phyloP scores from a whole-genome alignment of 2,113 vertebrate genomes.

The Sprattus sprattus region DNA sequence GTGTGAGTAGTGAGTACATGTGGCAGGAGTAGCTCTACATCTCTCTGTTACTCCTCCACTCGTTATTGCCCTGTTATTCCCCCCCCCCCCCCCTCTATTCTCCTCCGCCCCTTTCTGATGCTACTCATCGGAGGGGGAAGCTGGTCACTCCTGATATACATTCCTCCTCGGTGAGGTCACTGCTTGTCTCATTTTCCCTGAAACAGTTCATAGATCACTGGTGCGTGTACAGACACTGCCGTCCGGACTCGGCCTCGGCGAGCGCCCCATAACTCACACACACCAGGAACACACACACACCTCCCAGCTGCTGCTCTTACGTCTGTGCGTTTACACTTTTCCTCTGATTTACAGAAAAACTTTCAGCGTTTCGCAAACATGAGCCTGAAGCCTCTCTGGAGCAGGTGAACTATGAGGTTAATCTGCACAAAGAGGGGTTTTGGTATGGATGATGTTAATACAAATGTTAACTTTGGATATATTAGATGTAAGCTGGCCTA shows the following conservation, averaged over 20 bases:
- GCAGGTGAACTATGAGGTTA: background rate
- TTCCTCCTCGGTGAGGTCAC: background rate
- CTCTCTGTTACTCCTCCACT: background rate
- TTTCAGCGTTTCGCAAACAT: background rate
- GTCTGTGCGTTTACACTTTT: background rate
- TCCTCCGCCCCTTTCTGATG: background rate
- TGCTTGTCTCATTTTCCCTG: background rate
- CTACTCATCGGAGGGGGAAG: background rate
- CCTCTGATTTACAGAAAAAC: background rate
- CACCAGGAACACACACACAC: background rate
- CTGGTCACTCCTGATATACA: background rate
- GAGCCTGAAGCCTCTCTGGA: background rate
- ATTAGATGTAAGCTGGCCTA: background rate
- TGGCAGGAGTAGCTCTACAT: background rate
- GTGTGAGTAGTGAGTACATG: too few relatives aligned
- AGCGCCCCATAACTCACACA: background rate
- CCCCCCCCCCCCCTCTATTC: too few relatives aligned
- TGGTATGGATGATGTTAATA: background rate
- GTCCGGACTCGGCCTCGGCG: background rate
- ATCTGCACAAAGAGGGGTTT: background rate
- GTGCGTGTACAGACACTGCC: slow-evolving; percentile 30
- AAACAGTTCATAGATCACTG: slow-evolving; percentile 57
- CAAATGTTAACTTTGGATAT: background rate
- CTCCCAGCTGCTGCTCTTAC: background rate
- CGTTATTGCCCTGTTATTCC: background rate